Conservation (phyloP, 2,888 invertebrate genomes). For the Venusia cambrica region DNA sequence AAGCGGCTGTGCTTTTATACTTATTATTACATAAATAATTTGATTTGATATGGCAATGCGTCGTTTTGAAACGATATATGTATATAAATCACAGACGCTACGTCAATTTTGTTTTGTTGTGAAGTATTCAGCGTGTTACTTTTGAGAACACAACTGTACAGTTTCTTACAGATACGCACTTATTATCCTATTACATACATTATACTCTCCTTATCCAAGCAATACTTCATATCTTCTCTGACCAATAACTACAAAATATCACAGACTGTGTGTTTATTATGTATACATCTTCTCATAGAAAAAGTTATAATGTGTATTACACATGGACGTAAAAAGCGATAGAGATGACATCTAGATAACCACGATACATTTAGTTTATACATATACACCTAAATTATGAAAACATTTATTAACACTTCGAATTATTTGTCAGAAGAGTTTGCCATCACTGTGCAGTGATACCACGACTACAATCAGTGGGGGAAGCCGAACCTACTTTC, state of each 20-base stretch:
- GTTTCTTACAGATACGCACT: slow-evolving; percentile 72
- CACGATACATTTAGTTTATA: slow-evolving; percentile 64
- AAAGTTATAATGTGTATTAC: slow-evolving; percentile 74
- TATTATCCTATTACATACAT: slow-evolving; percentile 73
- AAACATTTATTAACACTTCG: slow-evolving; percentile 60
- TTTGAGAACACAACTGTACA: slow-evolving; percentile 69
- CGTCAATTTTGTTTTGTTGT: slow-evolving; percentile 58
- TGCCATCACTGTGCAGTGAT: slow-evolving; percentile 54
- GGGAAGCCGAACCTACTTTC: slow-evolving; percentile 24
- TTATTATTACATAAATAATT: slow-evolving; percentile 66
- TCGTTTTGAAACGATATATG: slow-evolving; percentile 71
- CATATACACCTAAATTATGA: slow-evolving; percentile 51
- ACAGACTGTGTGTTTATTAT: slow-evolving; percentile 81
- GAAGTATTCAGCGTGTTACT: slow-evolving; percentile 53
- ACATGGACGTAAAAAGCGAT: slow-evolving; percentile 79
- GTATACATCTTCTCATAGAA: slow-evolving; percentile 81
- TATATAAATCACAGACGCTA: slow-evolving; percentile 77
- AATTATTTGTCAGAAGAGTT: slow-evolving; percentile 71
- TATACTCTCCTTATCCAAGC: slow-evolving; percentile 70
- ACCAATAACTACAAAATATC: slow-evolving; percentile 81
- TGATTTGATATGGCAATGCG: slow-evolving; percentile 77
- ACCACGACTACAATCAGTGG: slow-evolving; percentile 29
- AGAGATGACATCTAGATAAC: slow-evolving; percentile 74
- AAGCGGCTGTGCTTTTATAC: slow-evolving; percentile 41
- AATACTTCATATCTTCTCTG: slow-evolving; percentile 76